Conservation (phyloP, 1,140 invertebrate species). For the Hesperophylax magnus region DNA sequence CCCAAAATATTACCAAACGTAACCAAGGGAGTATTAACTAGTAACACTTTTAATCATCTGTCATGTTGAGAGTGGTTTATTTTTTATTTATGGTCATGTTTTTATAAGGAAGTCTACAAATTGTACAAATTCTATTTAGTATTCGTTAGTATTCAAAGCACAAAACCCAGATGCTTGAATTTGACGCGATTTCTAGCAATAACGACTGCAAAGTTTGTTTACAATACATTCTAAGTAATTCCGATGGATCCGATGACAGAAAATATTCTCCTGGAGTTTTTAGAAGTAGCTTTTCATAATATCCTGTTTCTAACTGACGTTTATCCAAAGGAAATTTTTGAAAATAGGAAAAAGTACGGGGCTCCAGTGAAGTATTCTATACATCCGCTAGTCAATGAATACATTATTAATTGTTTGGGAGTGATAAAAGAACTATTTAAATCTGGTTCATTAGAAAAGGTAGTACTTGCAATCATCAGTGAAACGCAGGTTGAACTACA, state of each 20-base stretch:
- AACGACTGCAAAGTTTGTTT: neutral
- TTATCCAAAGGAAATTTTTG: constrained; percentile 75
- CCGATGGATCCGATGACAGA: constrained; percentile 63
- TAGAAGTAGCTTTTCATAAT: constrained; percentile 74
- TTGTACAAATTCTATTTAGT: too few species aligned
- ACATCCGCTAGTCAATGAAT: constrained; percentile 75
- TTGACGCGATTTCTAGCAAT: neutral
- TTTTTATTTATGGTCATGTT: too few species aligned
- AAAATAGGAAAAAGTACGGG: constrained; percentile 73
- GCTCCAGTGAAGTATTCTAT: constrained; percentile 70
- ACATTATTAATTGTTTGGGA: constrained; percentile 71
- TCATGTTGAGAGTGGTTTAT: neutral
- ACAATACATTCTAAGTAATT: neutral
- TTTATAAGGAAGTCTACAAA: too few species aligned
- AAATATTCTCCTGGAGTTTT: constrained; percentile 70
- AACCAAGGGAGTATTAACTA: neutral
- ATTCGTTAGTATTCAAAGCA: too few species aligned
- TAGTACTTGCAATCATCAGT: constrained; percentile 68
- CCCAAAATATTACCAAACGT: too few species aligned
- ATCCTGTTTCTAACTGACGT: constrained; percentile 72
- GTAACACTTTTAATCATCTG: neutral
- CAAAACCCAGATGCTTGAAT: neutral
- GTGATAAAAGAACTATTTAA: constrained; percentile 66
- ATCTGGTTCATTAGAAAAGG: constrained; percentile 63
- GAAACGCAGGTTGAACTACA: constrained; percentile 62